Evolutionary conservation across 2,113 vertebrate genomes (phyloP).

Genomic region (Passer montanus): DNA sequence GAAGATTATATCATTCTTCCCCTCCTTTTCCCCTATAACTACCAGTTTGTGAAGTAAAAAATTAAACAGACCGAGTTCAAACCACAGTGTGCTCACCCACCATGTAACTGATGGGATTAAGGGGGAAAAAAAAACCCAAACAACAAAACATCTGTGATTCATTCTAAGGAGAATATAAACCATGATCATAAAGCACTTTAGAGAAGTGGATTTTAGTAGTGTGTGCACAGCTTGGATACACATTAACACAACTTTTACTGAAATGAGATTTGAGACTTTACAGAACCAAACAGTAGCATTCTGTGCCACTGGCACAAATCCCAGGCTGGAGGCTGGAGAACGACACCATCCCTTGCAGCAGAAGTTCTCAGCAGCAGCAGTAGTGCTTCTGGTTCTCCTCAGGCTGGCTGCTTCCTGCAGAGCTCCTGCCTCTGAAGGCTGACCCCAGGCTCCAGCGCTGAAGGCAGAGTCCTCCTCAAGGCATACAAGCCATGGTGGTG

Average conservation of each 20-base stretch:
- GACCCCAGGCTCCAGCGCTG: rapidly evolving
- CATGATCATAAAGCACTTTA: conserved; percentile 25
- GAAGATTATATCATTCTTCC: too few species aligned
- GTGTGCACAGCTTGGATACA: not conserved
- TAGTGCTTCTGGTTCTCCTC: not conserved
- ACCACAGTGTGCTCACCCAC: not conserved
- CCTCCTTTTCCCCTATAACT: not conserved
- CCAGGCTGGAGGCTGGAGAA: not conserved
- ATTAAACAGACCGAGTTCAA: not conserved
- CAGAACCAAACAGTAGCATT: not conserved
- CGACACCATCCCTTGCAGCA: not conserved
- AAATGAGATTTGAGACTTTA: conserved; percentile 12
- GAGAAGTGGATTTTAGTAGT: not conserved
- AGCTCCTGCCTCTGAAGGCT: not conserved
- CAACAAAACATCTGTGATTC: not conserved
- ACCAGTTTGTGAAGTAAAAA: not conserved
- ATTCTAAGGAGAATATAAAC: conserved; percentile 20
- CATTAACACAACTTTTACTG: not conserved
- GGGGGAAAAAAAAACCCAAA: not conserved
- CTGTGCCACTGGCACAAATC: not conserved
- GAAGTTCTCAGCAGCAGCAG: not conserved
- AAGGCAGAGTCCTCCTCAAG: not conserved
- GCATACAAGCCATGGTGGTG: rapidly evolving
- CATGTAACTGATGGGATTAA: not conserved
- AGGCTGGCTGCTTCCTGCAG: not conserved